Conservation (phyloP, 2,797 vertebrate genomes). For the Onychomys torridus region DNA sequence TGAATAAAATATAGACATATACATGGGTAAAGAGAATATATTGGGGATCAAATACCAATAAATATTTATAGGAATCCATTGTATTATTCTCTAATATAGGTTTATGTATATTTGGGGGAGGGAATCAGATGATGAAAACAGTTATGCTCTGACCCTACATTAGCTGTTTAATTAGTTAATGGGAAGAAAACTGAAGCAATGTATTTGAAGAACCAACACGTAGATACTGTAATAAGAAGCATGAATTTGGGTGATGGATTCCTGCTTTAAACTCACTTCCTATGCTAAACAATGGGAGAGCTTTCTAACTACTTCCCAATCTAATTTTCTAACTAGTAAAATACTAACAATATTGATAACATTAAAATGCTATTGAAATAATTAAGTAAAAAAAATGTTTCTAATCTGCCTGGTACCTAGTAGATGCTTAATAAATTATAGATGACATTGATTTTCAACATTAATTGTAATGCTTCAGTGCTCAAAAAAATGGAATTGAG, state of each 20-base stretch:
- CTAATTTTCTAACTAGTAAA: conserved; percentile 33
- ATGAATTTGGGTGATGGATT: conserved; percentile 15
- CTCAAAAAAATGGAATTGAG: neutral
- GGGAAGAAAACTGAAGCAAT: neutral
- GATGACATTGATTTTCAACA: neutral
- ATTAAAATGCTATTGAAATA: conserved; percentile 21
- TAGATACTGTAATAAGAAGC: neutral
- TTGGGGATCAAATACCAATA: neutral
- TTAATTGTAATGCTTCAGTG: conserved; percentile 26
- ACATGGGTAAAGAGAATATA: neutral
- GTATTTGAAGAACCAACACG: neutral
- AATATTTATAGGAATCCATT: neutral
- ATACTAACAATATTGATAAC: neutral
- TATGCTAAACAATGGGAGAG: neutral
- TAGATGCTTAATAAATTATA: conserved; percentile 41
- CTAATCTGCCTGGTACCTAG: neutral
- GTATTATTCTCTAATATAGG: neutral
- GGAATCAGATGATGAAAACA: conserved; percentile 18
- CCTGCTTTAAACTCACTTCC: conserved; percentile 38
- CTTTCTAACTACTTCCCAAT: neutral
- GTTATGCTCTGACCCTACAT: neutral
- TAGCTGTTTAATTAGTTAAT: conserved; percentile 43
- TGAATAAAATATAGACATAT: neutral
- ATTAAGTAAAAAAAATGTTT: conserved; percentile 20
- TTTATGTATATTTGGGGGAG: neutral